Evolutionary conservation across 2,113 vertebrate species (phyloP).

Genomic region (Choloepus hoffmanni): DNA sequence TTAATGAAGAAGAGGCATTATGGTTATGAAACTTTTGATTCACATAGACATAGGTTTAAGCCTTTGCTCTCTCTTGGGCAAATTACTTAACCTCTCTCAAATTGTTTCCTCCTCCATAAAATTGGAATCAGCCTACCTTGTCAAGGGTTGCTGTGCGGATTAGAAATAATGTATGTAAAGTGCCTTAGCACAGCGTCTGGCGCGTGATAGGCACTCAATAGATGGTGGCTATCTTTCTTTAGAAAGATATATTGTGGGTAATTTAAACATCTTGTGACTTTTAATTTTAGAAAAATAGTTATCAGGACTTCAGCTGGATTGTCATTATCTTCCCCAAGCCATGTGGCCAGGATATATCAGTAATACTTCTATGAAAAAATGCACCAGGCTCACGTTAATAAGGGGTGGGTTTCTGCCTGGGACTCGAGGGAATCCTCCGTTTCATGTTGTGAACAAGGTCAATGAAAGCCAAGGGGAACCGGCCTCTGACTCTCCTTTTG

Average conservation of each 20-base stretch:
- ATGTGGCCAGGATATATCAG: neutral
- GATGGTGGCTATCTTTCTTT: neutral
- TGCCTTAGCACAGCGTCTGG: neutral
- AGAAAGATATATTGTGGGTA: constrained; percentile 32
- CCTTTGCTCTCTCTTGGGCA: constrained; percentile 56
- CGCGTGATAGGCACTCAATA: neutral
- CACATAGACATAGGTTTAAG: constrained; percentile 44
- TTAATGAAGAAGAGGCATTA: constrained; percentile 43
- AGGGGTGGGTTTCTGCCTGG: neutral
- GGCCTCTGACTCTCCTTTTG: neutral
- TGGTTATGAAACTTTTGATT: constrained; percentile 25
- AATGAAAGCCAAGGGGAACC: constrained; percentile 17
- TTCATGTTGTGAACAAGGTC: neutral
- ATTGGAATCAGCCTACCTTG: constrained; percentile 73
- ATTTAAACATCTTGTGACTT: constrained; percentile 21
- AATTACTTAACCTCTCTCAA: constrained; percentile 76
- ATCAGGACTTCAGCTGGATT: constrained; percentile 39
- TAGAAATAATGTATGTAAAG: constrained; percentile 71
- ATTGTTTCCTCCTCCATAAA: constrained; percentile 73
- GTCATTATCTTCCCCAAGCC: constrained; percentile 41
- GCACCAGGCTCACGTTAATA: neutral
- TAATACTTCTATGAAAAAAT: neutral
- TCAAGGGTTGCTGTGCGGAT: constrained; percentile 53
- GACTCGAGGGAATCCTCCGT: neutral
- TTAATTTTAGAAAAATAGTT: constrained; percentile 49